Percentiles rank a stretch among this genome's conserved stretches.
Evolutionary conservation across 2,888 invertebrate species (phyloP).

Genomic region (Cloeon dipterum): DNA sequence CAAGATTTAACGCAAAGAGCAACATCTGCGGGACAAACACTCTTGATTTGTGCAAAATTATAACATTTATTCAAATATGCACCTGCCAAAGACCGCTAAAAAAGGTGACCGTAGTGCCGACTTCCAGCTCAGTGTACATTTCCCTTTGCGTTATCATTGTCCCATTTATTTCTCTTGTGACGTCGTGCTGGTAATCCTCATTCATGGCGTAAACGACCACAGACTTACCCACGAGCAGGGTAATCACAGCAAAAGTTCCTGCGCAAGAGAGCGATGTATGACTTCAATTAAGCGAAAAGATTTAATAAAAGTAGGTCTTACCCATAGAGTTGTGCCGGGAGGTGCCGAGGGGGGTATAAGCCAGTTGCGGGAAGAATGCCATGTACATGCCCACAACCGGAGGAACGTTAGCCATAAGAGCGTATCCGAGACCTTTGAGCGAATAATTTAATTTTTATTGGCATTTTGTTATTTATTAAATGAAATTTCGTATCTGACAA

Average conservation of each 20-base stretch:
- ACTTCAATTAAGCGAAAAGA: too few relatives aligned
- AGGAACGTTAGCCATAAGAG: slow-evolving; percentile 15
- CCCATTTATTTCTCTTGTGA: neutral
- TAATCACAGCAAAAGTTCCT: slow-evolving; percentile 5
- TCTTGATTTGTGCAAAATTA: too few relatives aligned
- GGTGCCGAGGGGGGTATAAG: slow-evolving; percentile 39
- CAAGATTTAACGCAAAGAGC: slow-evolving; percentile 35
- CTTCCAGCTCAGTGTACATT: neutral
- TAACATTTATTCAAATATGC: too few relatives aligned
- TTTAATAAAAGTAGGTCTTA: too few relatives aligned
- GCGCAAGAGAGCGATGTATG: too few relatives aligned
- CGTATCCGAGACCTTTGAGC: slow-evolving; percentile 8
- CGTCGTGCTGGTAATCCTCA: neutral
- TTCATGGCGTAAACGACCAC: neutral
- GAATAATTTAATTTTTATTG: too few relatives aligned
- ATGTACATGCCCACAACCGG: slow-evolving; percentile 29
- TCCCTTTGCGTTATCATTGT: neutral
- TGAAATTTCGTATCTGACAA: too few relatives aligned
- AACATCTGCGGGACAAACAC: too few relatives aligned
- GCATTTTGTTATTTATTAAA: too few relatives aligned
- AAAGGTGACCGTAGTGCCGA: neutral
- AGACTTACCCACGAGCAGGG: slow-evolving; percentile 14
- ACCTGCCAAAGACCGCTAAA: neutral
- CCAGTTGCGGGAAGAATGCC: slow-evolving; percentile 33
- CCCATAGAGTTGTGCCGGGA: slow-evolving; percentile 43